A percentile compares a stretch with the other conserved stretches of the same genome.
Conservation (phyloP, 1,140 invertebrate genomes). For the Drosophila ironensis region DNA sequence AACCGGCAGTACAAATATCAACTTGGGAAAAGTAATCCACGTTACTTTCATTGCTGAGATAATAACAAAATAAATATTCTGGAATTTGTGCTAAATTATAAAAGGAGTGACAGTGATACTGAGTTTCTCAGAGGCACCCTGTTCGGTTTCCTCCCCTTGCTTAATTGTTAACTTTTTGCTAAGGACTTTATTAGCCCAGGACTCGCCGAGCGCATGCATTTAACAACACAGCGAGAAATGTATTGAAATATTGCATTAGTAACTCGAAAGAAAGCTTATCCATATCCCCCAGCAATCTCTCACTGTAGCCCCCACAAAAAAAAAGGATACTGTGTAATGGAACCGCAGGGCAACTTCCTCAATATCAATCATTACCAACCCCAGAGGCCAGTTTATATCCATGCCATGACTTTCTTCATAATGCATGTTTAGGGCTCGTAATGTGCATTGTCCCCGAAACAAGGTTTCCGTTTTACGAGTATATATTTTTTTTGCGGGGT, state of each 20-base stretch:
- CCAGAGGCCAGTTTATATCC: conserved; percentile 41
- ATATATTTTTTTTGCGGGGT: conserved; percentile 27
- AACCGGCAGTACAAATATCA: conserved; percentile 40
- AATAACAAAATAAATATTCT: too few relatives aligned
- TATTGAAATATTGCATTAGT: too few relatives aligned
- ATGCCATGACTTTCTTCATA: conserved; percentile 60
- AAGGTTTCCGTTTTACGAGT: conserved; percentile 50
- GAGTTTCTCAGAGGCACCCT: conserved; percentile 40
- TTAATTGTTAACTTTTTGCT: conserved; percentile 63
- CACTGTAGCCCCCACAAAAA: conserved; percentile 26
- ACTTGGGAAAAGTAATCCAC: conserved; percentile 48
- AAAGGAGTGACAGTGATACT: background rate
- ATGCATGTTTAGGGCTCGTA: conserved; percentile 51
- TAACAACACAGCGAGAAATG: conserved; percentile 34
- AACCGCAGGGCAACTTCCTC: conserved; percentile 68
- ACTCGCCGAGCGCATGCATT: conserved; percentile 22
- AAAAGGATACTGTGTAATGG: conserved; percentile 34
- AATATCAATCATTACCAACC: conserved; percentile 77
- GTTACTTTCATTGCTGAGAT: conserved; percentile 37
- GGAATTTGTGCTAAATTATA: too few relatives aligned
- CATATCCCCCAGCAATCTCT: background rate
- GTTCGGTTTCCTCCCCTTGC: conserved; percentile 13
- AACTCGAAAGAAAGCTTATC: background rate
- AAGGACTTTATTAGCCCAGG: conserved; percentile 65
- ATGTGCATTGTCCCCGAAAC: conserved; percentile 25